These are phyloP conservation scores for Brachypterus glaber DNA, from an alignment of 2,888 invertebrate species.

Conservation along the genomic window DNA sequence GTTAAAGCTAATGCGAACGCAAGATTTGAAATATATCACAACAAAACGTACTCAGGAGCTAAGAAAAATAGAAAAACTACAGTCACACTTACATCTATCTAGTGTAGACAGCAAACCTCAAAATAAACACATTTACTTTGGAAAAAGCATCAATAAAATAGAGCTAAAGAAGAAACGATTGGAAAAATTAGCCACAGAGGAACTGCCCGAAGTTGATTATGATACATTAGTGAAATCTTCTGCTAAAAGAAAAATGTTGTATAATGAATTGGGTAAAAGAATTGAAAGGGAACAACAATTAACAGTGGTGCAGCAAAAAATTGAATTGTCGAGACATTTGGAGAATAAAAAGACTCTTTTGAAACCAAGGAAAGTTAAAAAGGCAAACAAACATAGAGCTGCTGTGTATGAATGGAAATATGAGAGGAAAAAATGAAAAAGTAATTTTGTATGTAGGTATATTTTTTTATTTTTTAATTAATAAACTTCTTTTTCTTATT, in stretches of 20 bases:
- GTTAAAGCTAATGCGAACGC: slow-evolving; percentile 78
- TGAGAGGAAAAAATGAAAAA: slow-evolving; percentile 73
- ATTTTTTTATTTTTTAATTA: too few species aligned
- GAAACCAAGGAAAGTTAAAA: slow-evolving; percentile 55
- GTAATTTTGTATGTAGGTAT: too few species aligned
- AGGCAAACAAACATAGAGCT: slow-evolving; percentile 56
- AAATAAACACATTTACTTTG: slow-evolving; percentile 75
- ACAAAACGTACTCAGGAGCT: slow-evolving; percentile 78
- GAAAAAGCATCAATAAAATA: slow-evolving; percentile 43
- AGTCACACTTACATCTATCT: slow-evolving; percentile 72
- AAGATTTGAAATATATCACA: slow-evolving; percentile 82
- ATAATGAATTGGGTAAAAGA: slow-evolving; percentile 65
- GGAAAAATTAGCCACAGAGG: slow-evolving; percentile 53
- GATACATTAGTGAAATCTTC: slow-evolving; percentile 46
- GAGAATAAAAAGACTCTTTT: slow-evolving; percentile 51
- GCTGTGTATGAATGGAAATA: slow-evolving; percentile 74
- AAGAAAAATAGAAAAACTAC: slow-evolving; percentile 64
- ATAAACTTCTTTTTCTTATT: too few species aligned
- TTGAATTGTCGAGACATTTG: slow-evolving; percentile 61
- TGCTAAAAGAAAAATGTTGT: slow-evolving; percentile 53
- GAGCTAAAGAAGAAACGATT: slow-evolving; percentile 58
- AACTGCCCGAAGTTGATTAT: slow-evolving; percentile 51
- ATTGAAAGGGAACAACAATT: slow-evolving; percentile 70
- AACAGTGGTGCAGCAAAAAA: slow-evolving; percentile 64
- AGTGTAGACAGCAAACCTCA: slow-evolving; percentile 57